Evolutionary conservation across 2,113 vertebrate species (phyloP).

Genomic region (Upupa epops): DNA sequence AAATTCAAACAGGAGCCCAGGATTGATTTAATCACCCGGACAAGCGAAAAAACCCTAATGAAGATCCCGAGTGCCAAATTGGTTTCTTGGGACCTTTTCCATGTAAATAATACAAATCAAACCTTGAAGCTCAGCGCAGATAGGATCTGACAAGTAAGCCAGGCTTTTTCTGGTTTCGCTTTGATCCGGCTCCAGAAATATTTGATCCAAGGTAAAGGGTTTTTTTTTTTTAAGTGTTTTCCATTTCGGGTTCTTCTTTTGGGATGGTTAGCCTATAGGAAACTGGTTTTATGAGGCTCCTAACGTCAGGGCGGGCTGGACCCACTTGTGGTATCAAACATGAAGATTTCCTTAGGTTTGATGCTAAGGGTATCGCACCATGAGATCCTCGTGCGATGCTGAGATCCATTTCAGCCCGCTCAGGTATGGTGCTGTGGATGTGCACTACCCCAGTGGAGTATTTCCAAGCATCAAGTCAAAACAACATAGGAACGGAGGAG

Average conservation of each 20-base stretch:
- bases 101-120: slow-evolving; percentile 73
- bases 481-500: background rate
- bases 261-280: slow-evolving; percentile 35
- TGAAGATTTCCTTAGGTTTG: background rate
- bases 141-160: slow-evolving; percentile 69
- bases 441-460: background rate
- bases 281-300: slow-evolving; percentile 20
- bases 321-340: background rate
- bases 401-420: background rate
- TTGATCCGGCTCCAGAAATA: slow-evolving; percentile 72
- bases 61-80: slow-evolving; percentile 65
- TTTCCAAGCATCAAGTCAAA: background rate
- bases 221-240: slow-evolving; percentile 64
- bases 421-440: background rate
- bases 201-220: slow-evolving; percentile 60
- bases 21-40: slow-evolving; percentile 65
- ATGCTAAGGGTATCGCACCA: background rate
- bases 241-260: slow-evolving; percentile 53
- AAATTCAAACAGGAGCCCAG: slow-evolving; percentile 47
- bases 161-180: slow-evolving; percentile 56
- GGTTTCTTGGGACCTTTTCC: slow-evolving; percentile 70
- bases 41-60: slow-evolving; percentile 66
- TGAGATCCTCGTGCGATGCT: accelerated
- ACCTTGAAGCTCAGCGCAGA: slow-evolving; percentile 60
- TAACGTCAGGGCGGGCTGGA: background rate